Base-by-base conservation (phyloP, 2,113 vertebrate species). In the Oreochromis tanganicae region DNA sequence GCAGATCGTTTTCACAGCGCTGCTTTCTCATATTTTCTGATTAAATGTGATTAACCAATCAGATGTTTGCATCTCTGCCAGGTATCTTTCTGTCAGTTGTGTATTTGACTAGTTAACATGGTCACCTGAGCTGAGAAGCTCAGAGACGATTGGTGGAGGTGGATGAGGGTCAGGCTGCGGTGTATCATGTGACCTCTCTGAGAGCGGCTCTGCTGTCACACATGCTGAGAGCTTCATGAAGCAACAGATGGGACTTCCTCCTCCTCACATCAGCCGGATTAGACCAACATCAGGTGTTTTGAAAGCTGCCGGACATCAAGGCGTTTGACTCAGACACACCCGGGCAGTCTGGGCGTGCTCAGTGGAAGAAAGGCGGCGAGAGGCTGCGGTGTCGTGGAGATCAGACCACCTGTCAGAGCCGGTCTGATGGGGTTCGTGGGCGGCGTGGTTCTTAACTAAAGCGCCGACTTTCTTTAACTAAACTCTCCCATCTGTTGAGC, bases 401-500 rank as follows among this genome's bases (percentile, higher is more conserved):
- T 97, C 97, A 98, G 90, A 95, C 97, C 98, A 99, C 98, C 98
- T 99, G 97, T 97, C 96, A 88, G 88, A 94, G 92, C 96, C 95
- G 96, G 97, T 41, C 55, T 36, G 87, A 48, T 21, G 56, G 82
- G 83, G 63, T 75, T 50, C 21, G 87, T 92, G 94, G 95, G 92
- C 88, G 91, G 94, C 13, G 85, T 59, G 85, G 68, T 97, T 95
- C 96, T 97, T 96, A 96, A 95, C 97, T 91, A 95, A 94, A 80
- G 89, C 85, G n/a, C 86, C 13, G 55, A 85, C 83, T 87, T 89
- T 97, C 96, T 97, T 97, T 97, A 96, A 95, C 97, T 93, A 94
- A 96, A 93, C 91, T 95, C 96, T 97, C 97, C 98, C 98, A 99
- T 99, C 98, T 99, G 98, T 97, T 99, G 85, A 92, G 84, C 5